Evolutionary conservation across 2,113 vertebrate species (phyloP), one percentile per base, ranked within the genome.

Genomic region (Pica pica): DNA sequence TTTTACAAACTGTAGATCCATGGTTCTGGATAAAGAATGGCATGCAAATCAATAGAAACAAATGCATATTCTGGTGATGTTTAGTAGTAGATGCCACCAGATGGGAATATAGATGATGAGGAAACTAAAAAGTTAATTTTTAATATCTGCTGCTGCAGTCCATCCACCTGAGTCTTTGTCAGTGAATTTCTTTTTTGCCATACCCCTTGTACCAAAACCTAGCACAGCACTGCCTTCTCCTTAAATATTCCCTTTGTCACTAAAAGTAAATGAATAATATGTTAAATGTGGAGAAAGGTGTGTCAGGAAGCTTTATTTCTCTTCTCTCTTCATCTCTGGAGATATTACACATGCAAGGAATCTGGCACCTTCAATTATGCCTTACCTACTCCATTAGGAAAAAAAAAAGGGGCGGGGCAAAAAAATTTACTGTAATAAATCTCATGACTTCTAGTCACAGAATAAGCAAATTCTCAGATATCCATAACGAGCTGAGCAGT

Each of bases 321-420:
- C 31, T 30, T 60, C 56, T 87, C 11, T 53, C 30, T 47, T 75
- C 6, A 37, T 85, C 59, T 74, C 53, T 74, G 30, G n/a, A 83
- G 59, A 59, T 87, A 64, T 16, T 69, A 49, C 11, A 24, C 4
- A 22, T 91, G 23, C 75, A 85, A 73, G n/a, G 55, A 82, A 77
- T 37, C 23, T 63, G 14, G 22, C 30, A 85, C 46, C 17, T 8
- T 84, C 46, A 44, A 33, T 77, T 87, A 50, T 57, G 9, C 28
- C 16, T 79, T 63, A 76, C 11, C n/a, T 56, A 49, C 30, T 75
- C 12, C 42, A 67, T 41, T 13, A 64, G 18, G 19, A 49, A 39
- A 18, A 46, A 11, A 7, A 35, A 42, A 26, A 30, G 2, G 2
- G 5, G 15, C 2, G 4, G 1, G 2, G 2, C 7, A 41, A 60